These are phyloP conservation scores for Chaenogobius annularis DNA, from an alignment of 2,113 vertebrate species.

Conservation along the genomic window DNA sequence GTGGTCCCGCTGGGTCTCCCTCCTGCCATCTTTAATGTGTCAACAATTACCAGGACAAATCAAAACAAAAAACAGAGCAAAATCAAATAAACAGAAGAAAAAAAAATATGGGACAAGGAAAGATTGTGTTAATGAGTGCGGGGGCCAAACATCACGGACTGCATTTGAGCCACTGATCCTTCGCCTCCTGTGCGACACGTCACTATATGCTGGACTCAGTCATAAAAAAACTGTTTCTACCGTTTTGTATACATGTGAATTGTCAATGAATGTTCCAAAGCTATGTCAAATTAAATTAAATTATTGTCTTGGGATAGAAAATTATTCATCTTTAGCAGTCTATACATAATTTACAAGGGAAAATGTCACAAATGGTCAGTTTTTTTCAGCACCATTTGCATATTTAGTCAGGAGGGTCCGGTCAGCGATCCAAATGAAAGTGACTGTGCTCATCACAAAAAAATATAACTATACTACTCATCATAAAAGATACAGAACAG, in stretches of 20 bases:
- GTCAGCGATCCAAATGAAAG: background rate
- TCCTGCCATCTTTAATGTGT: constrained; percentile 76
- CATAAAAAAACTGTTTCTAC: no score
- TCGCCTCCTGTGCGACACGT: constrained; percentile 7
- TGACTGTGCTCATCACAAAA: background rate
- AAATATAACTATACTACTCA: background rate
- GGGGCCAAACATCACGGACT: constrained; percentile 47
- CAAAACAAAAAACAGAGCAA: constrained; percentile 17
- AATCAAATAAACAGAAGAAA: constrained; percentile 32
- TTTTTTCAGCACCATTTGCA: background rate
- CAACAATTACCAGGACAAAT: constrained; percentile 37
- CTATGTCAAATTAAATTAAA: no score
- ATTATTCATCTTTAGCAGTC: no score
- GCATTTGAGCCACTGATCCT: background rate
- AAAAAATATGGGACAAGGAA: constrained; percentile 62
- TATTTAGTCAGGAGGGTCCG: background rate
- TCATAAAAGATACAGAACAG: constrained; percentile 1
- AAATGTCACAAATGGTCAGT: no score
- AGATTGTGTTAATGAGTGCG: constrained; percentile 63
- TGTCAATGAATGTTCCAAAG: no score
- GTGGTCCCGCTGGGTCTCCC: constrained; percentile 78
- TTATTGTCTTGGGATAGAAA: no score
- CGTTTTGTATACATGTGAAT: no score
- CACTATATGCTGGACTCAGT: background rate
- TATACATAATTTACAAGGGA: no score